Evolutionary conservation across 2,113 vertebrate species (phyloP), one percentile per base, ranked within the genome.

Genomic region (Platichthys stellatus): DNA sequence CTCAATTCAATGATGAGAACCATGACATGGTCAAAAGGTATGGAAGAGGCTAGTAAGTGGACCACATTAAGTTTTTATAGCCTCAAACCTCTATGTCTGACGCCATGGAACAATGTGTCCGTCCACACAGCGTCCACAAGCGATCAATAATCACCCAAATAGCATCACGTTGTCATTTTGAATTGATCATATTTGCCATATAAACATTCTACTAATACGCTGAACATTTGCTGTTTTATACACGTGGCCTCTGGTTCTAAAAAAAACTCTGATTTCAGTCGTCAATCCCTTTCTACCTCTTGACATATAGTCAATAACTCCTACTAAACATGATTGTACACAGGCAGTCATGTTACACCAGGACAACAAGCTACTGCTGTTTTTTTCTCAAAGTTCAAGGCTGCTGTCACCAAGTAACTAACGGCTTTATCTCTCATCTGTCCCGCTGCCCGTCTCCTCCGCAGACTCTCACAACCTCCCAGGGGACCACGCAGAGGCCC

Each of bases 401-500:
- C 38, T 67, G 38, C 14, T 35, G 58, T 61, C 18, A 23, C 17
- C 17, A 47, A 20, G 24, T 63, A 5, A 57, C 47, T 82, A 13
- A 69, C 20, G 51, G 53, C 47, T 61, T 67, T 69, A 1, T 76
- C 45, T 81, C 57, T 40, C 20, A 43, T 53, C 58, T 59, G 57
- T 63, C 67, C 47, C 66, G 62, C 61, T 63, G 24, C 53, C 67
- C 40, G 3, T 80, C 77, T 73, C 64, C 20, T 60, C 77, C 64
- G 40, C 94, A 99, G 98, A 95, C 96, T 47, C 92, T 96, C 54
- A 94, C 95, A 59, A 88, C 95, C 5, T 95, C 95, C 78, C 97
- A 97, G 80, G 96, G 96, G 71, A 94, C 95, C 2, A 90, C 95
- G 21, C 97, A 98, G 94, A 96, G 96, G 88, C 97, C 98, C 85